Evolutionary conservation across 2,797 vertebrate genomes (phyloP), one percentile per base, ranked within the genome.

Genomic region (Pseudocheirus occidentalis): DNA sequence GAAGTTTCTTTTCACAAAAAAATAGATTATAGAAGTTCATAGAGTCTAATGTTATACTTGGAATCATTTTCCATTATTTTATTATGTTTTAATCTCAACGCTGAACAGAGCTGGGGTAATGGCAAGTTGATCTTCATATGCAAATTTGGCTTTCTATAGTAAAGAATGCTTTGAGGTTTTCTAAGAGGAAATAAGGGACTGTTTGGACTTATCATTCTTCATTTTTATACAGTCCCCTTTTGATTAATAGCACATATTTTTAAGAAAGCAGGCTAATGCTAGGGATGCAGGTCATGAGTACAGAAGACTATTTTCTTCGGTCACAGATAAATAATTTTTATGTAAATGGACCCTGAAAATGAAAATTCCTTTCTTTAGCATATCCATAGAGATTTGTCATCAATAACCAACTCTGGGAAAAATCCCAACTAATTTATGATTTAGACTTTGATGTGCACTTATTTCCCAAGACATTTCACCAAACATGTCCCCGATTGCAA

Each of bases 91-190:
- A 73, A 73, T 50, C 73, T 87, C 73, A 50, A 87, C 27, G 40
- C 9, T 40, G 21, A 50, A 87, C 9, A 87, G 21, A 87, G 3
- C 13, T 27, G 9, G 40, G 40, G 3, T 12, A 50, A 12, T 46
- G 24, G 24, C 7, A 87, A 46, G 24, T 21, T 46, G 40, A 50
- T 46, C 21, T 50, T 46, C 9, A 87, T 46, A 27, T 27, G 90
- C 46, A 92, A 16, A 10, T 3, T 2, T 93, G 28, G 59, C 1
- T 0, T 94, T 62, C 31, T 95, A 95, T 90, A 97, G 91, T 14
- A 66, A 91, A 24, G n/a, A 7, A 52, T 34, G 40, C 55, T 95
- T 95, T 94, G 90, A n/a, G 62, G 34, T 95, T 93, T 95, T 93
- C 46, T 93, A 52, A 5, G 94, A 92, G 40, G 27, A 87, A 27